Base-by-base conservation (phyloP, 2,113 vertebrate genomes). In the Bathybates hornii region DNA sequence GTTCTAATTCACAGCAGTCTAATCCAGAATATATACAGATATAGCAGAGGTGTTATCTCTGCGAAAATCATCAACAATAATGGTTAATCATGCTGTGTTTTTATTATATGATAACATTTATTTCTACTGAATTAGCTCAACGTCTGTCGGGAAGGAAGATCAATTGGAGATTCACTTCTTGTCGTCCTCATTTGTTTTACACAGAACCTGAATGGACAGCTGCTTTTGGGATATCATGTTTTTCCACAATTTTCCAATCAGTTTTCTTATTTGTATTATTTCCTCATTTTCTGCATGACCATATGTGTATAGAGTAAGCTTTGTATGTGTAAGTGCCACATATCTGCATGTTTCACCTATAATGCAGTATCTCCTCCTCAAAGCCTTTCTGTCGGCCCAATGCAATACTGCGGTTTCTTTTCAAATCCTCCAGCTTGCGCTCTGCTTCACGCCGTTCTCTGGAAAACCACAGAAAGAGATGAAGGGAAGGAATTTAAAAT, bases 321-420 rank as follows among this genome's bases (percentile, higher is more conserved):
- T 36, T 80, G 27, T 29, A 8, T 76, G n/a, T 9, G 17, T n/a
- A 13, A 71, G 27, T 12, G 24, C 71, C 1, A 3, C 9, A 52
- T 17, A 56, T 43, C n/a, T 71, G 6, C 48, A 19, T 29, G 3
- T 85, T 34, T 93, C 63, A 95, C 94, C 82, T 97, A 87, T 97
- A 97, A 24, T 95, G 97, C 57, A 99, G 88, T 14, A 99, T 99
- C 96, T 98, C 98, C 73, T 99, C 98, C 92, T 99, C 98, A 54
- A 98, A 99, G 5, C 98, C 99, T 2, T 91, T 97, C 85, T 99
- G 98, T 5, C 99, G 97, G 2, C 99, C 99, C 7, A 98, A 71
- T 0, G 98, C 97, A 79, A 97, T 92, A 21, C 97, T 97, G 32
- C 97, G 98, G 91, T 93, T 98, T 95, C 97, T 98, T 89, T 99